Base-by-base conservation (phyloP, 1,140 invertebrate genomes). In the Meloidogyne chitwoodi region DNA sequence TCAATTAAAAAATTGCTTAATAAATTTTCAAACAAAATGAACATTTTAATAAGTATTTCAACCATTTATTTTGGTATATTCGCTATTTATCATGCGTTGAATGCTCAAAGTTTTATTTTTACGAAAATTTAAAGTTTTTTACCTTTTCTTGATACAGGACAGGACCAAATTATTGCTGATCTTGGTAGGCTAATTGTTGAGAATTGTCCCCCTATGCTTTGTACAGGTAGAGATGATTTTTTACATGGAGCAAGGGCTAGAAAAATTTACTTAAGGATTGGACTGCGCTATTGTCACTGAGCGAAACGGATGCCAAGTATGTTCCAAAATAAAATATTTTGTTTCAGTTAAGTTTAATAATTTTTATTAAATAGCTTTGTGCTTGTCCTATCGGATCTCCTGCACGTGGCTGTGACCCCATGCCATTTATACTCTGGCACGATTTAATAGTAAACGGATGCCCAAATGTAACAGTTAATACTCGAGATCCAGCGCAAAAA, bases 261-360 rank as follows among this genome's bases (percentile, higher is more conserved):
- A n/a, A 19, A 29, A 27, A 26, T 19, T 16, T n/a, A 44, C 19
- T 70, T 34, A 44, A 70, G 68, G 71, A 22, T 70, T 86, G 8
- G 85, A 86, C 77, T 86, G 85, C 75, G 85, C 85, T n/a, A 83
- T 86, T 24, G 85, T 87, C 2, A 86, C 85, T 8, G 85, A 86
- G 67, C 75, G 85, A 63, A 86, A 86, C 38, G 85, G 85, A 56
- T 86, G 85, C 62, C 85, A 86, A 77, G 83, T 87, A 74, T 48
- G 68, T 31, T 65, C 22, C 2, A 34, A 34, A 4, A 34, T 4
- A 4, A 34, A 34, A 34, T 34, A 34, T 34, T 34, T 4, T 10
- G 31, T 2, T 4, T 4, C 31, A 4, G 2, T 34, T 34, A 34
- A 34, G 10, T 4, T n/a, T n/a, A n/a, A n/a, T n/a, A n/a, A n/a